Conservation (phyloP, 1,140 invertebrate species). For the Cydia strobilella region DNA sequence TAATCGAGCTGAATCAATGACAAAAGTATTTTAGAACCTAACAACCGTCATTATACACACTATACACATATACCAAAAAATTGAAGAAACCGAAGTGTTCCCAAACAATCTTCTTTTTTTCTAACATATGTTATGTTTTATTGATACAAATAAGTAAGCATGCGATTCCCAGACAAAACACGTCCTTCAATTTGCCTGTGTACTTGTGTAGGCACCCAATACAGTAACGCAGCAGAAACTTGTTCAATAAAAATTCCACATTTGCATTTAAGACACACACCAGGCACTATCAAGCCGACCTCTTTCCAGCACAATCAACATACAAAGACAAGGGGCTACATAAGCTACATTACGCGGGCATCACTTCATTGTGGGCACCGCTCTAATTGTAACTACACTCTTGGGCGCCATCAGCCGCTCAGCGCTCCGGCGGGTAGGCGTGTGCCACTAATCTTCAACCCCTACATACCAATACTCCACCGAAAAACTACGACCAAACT, state of each 20-base stretch:
- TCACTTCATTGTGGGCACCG: constrained; percentile 79
- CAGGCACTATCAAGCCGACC: constrained; percentile 41
- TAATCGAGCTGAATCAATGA: neutral
- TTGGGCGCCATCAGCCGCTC: constrained; percentile 77
- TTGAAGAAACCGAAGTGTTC: too few species aligned
- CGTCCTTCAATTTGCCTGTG: neutral
- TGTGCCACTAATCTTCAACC: constrained; percentile 78
- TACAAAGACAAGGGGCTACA: constrained; percentile 78
- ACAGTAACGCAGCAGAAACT: constrained; percentile 26
- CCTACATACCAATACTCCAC: constrained; percentile 70
- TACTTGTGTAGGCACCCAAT: neutral
- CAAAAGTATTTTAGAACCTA: neutral
- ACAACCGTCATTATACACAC: neutral
- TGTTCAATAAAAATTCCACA: constrained; percentile 43
- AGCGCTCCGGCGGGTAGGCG: constrained; percentile 75
- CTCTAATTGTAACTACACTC: constrained; percentile 81
- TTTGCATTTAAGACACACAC: constrained; percentile 32
- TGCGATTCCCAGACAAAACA: neutral
- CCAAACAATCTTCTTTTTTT: too few species aligned
- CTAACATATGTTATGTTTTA: too few species aligned
- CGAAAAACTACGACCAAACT: constrained; percentile 47
- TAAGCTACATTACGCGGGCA: constrained; percentile 77
- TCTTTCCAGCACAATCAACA: constrained; percentile 74
- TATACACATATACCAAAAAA: too few species aligned
- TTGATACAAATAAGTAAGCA: too few species aligned